Evolutionary conservation across 2,797 vertebrate species (phyloP).

Genomic region (Coregonus ussuriensis): DNA sequence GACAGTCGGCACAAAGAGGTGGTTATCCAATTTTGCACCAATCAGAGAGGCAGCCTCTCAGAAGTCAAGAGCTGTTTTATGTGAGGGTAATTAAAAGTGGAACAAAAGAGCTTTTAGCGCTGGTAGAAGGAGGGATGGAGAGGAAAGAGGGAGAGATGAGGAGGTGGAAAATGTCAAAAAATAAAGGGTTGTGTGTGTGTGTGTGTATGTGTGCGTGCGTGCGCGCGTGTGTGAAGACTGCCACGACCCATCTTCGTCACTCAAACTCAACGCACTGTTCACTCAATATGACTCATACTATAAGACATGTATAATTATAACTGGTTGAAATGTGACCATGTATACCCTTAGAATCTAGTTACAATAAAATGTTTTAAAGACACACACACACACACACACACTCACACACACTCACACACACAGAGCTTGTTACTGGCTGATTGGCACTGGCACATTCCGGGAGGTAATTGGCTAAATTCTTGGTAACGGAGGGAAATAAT

Average conservation of each 20-base stretch:
- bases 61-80: conserved; percentile 70
- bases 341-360: conserved; percentile 1
- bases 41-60: conserved; percentile 59
- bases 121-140: conserved; percentile 56
- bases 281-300: too few relatives aligned
- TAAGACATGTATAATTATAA: too few relatives aligned
- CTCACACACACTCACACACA: conserved; percentile 72
- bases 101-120: conserved; percentile 72
- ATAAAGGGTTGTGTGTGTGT: conserved; percentile 23
- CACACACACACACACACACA: conserved; percentile 27
- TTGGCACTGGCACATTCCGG: conserved; percentile 87
- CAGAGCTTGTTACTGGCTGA: conserved; percentile 84
- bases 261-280: not conserved
- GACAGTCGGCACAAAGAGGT: conserved; percentile 62
- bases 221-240: not conserved
- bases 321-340: not conserved
- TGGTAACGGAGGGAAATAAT: conserved; percentile 79
- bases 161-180: conserved; percentile 35
- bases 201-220: conserved; percentile 13
- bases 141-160: conserved; percentile 34
- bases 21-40: conserved; percentile 64
- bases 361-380: not conserved
- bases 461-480: conserved; percentile 84
- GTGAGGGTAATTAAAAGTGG: conserved; percentile 73
- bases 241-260: not conserved